Evolutionary conservation across 2,888 invertebrate species (phyloP), one percentile per base, ranked within the genome.

Genomic region (Bombylius major): DNA sequence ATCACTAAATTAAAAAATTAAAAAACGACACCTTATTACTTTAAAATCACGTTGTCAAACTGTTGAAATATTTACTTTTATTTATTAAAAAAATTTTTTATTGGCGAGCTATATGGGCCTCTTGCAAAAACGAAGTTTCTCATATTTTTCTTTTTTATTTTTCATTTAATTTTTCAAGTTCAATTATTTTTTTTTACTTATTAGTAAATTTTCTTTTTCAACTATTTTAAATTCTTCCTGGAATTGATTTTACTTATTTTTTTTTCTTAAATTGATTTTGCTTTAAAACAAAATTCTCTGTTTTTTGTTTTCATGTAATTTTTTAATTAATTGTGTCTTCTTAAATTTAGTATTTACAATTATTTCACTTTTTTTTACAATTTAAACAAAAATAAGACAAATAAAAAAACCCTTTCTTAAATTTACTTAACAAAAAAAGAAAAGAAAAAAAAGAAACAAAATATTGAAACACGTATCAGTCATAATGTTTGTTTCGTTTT

Each of bases 51-150:
- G 23, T 64, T 66, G 67, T 67, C 67, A 67, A 67, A 67, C 65
- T 66, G 65, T 66, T 67, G 67, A 54, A 56, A 58, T 59, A 56
- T 59, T 59, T 54, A 58, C 31, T 47, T 53, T 42, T 23, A 23
- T 23, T 23, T 23, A 23, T 23, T 23, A 23, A 23, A 23, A 23
- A 23, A 23, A 60, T 61, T 62, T 58, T 56, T 53, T 61, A 56
- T 74, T 74, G 75, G 75, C 75, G 75, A 75, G 75, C 75, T 75
- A 75, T 73, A 74, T 75, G 75, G 75, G 75, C 75, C 73, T 75
- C 75, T 75, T 75, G 75, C 75, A 75, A 75, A 75, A 75, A 75
- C 75, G 75, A 75, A 75, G 74, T 72, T 67, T 69, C 52, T 57
- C 42, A 57, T 50, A 59, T 54, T 60, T 59, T 54, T 58, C 48